Conservation (phyloP, 2,113 vertebrate species). For the Zosterops pallidus region DNA sequence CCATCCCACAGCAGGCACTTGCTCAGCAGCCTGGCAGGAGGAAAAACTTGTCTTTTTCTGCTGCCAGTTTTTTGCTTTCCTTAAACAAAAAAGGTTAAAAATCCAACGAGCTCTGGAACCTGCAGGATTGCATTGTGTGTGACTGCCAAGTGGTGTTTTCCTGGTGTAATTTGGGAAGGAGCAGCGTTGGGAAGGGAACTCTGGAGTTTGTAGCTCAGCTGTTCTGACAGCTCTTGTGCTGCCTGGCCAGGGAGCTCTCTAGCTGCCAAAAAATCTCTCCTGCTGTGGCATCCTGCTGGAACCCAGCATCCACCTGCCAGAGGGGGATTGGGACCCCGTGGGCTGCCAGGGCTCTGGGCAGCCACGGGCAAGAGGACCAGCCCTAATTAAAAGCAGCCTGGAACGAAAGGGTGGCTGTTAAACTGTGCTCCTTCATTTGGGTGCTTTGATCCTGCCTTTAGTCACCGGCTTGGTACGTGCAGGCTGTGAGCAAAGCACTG, state of each 20-base stretch:
- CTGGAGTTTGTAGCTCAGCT: background rate
- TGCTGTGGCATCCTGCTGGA: accelerated
- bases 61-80: background rate
- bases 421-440: constrained; percentile 27
- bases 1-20: accelerated
- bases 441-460: constrained; percentile 25
- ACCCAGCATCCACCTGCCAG: background rate
- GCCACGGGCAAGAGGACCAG: background rate
- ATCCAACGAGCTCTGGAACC: background rate
- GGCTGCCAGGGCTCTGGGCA: background rate
- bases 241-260: background rate
- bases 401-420: constrained; percentile 36
- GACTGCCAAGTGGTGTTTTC: background rate
- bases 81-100: background rate
- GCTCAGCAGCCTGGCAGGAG: background rate
- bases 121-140: background rate
- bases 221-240: background rate
- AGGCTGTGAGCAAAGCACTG: background rate
- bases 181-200: background rate
- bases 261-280: background rate
- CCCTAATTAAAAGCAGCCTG: constrained; percentile 37
- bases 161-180: background rate
- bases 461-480: constrained; percentile 42
- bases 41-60: background rate
- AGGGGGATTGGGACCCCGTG: background rate